Evolutionary conservation across 2,113 vertebrate species (phyloP), one percentile per base, ranked within the genome.

Genomic region (Chauna torquata): DNA sequence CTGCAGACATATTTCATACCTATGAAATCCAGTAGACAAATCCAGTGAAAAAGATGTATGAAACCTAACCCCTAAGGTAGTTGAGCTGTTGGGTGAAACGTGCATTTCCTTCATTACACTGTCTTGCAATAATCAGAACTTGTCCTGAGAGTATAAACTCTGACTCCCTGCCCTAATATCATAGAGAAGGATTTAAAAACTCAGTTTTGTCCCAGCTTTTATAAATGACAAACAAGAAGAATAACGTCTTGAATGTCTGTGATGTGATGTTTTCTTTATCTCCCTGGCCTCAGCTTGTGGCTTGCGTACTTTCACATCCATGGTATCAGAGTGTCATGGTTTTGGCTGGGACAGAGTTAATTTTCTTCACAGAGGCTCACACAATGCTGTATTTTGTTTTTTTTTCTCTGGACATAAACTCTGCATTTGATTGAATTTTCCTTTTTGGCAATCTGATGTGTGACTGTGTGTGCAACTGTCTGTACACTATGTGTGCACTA

Each of bases 171-270:
- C 16, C 36, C n/a, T 12, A 2, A 1, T 38, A 14, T 50, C 50
- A 52, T 24, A 61, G 32, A 40, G 68, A 23, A 69, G 20, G 14
- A 25, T 40, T 65, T 74, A 32, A 50, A 76, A 58, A 57, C 36
- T 28, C 9, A 10, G 12, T 78, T 74, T 55, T 65, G 8, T 42
- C 12, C 5, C 5, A 8, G 8, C 9, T 88, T 90, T 82, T 65
- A 16, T 28, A 44, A 78, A 59, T 30, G 28, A 42, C 15, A 47
- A 78, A 49, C 14, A 78, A 50, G 18, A 36, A 77, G 58, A 50
- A 0, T 20, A 50, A 34, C 12, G 20, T 64, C 22, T 59, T 62
- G 5, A 32, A 0, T 82, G 16, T 4, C 14, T 55, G 13, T 45
- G 42, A 17, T n/a, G 10, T 1, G 6, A 19, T 44, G 8, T 32